Evolutionary conservation across 35 echinoderm and acorn worm species (phyloP).

Genomic region (Strongylocentrotus purpuratus): DNA sequence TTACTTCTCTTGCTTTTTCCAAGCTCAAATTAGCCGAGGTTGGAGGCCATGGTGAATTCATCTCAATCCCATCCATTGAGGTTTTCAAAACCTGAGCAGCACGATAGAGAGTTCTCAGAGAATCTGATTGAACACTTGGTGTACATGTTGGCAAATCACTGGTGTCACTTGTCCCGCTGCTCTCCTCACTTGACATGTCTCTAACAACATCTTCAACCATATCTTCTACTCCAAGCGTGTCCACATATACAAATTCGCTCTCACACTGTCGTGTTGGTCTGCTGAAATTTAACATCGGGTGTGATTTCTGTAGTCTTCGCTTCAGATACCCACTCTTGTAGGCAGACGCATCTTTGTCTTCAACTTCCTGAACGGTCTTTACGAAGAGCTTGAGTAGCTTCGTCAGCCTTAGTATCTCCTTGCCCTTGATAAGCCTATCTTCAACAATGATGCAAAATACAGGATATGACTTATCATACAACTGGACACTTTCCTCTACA

Average conservation of each 20-base stretch:
- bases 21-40: conserved; percentile 24
- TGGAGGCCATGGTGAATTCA: conserved; percentile 40
- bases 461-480: too few relatives aligned
- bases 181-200: neutral
- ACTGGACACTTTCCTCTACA: too few relatives aligned
- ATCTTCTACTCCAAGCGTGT: neutral
- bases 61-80: neutral
- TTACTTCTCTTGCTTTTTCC: conserved; percentile 26
- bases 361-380: too few relatives aligned
- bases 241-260: neutral
- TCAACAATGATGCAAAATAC: too few relatives aligned
- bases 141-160: neutral
- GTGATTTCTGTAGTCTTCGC: neutral
- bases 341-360: neutral
- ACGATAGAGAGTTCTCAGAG: neutral
- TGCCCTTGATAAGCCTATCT: too few relatives aligned
- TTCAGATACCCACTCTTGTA: conserved; percentile 27
- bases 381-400: too few relatives aligned
- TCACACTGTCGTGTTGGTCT: neutral
- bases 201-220: neutral
- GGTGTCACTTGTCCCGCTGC: neutral
- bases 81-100: too few relatives aligned
- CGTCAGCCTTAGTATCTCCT: too few relatives aligned
- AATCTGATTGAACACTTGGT: neutral
- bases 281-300: neutral